Percentiles rank a stretch among this genome's conserved stretches.
phyloP scores from a whole-genome alignment of 2,113 vertebrate species.

The Ictidomys tridecemlineatus region DNA sequence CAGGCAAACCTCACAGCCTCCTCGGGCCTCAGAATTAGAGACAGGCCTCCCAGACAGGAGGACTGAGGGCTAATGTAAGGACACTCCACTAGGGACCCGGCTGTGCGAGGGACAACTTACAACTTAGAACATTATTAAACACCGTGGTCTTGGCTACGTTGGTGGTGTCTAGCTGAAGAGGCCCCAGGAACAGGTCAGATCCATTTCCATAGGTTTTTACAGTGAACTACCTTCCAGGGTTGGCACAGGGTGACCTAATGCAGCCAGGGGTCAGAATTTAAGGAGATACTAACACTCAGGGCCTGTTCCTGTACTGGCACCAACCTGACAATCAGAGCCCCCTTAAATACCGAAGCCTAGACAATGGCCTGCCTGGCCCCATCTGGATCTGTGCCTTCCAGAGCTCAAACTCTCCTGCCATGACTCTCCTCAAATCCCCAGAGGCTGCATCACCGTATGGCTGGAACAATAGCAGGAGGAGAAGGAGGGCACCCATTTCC shows the following conservation, averaged over 20 bases:
- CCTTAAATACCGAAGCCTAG: not conserved
- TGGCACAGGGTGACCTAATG: not conserved
- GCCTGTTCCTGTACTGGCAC: too few species aligned
- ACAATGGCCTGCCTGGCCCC: not conserved
- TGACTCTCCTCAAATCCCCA: not conserved
- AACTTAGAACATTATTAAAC: not conserved
- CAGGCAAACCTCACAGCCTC: too few species aligned
- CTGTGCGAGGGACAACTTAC: not conserved
- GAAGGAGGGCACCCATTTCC: not conserved
- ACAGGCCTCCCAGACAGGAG: too few species aligned
- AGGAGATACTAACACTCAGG: not conserved
- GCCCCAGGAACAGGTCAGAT: not conserved
- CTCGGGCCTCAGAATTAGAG: too few species aligned
- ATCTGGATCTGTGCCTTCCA: not conserved
- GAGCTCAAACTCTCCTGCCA: not conserved
- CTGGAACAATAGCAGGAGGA: not conserved
- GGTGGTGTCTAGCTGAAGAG: not conserved
- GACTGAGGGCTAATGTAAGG: too few species aligned
- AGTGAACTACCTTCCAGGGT: too few species aligned
- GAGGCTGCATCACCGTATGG: not conserved
- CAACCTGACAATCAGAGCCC: not conserved
- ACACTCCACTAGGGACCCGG: too few species aligned
- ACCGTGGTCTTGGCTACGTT: not conserved
- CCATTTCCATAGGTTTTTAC: not conserved
- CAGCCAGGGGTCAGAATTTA: not conserved